A percentile compares a stretch with the other conserved stretches of the same genome.
These are phyloP conservation scores for Mionectes olivaceus DNA, from an alignment of 2,797 vertebrate genomes.

Conservation along the genomic window DNA sequence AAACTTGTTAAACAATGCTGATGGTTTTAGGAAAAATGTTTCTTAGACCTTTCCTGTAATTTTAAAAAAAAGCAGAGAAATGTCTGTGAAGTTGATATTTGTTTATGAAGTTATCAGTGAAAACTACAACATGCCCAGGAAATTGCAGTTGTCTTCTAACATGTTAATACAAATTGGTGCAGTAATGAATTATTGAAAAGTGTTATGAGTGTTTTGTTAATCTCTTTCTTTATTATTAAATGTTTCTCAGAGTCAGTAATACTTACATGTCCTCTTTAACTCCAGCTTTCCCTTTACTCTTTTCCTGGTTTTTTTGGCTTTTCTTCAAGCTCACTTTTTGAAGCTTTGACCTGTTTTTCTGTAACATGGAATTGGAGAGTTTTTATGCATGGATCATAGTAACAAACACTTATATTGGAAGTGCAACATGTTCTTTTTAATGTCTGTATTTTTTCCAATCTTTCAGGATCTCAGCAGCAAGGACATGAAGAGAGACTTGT, in stretches of 20 bases:
- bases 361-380: not conserved
- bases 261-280: not conserved
- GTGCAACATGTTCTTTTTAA: not conserved
- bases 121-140: not conserved
- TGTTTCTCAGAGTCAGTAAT: not conserved
- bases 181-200: not conserved
- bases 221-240: not conserved
- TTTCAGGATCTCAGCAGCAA: conserved; percentile 96
- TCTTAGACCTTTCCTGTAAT: not conserved
- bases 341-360: not conserved
- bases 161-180: not conserved
- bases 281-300: not conserved
- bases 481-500: conserved; percentile 98
- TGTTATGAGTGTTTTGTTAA: not conserved
- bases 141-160: not conserved
- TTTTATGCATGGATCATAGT: not conserved
- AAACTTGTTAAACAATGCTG: not conserved
- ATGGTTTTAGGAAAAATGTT: not conserved
- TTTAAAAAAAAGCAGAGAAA: not conserved
- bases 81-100: not conserved
- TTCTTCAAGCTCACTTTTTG: not conserved
- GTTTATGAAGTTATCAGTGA: not conserved
- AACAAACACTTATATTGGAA: not conserved
- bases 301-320: not conserved
- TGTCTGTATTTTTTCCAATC: conserved; percentile 13